phyloP scores from a whole-genome alignment of 2,888 invertebrate species.

The Sphaerophoria rueppellii region DNA sequence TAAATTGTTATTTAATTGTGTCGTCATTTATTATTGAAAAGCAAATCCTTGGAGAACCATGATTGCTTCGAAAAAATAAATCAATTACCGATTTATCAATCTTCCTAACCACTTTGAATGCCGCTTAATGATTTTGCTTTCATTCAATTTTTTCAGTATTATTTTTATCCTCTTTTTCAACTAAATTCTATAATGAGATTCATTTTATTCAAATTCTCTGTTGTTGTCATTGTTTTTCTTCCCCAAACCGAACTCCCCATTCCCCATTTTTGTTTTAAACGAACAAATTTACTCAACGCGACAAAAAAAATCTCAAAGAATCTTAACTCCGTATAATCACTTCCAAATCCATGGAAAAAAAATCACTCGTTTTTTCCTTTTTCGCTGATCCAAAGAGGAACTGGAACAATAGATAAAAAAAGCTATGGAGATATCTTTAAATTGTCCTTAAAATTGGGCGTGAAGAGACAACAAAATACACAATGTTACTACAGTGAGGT shows the following conservation, averaged over 20 bases:
- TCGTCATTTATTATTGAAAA: too few relatives aligned
- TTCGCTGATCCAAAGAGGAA: constrained; percentile 16
- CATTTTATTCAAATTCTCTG: not conserved
- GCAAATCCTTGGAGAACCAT: too few relatives aligned
- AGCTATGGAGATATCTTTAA: constrained; percentile 55
- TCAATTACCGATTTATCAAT: too few relatives aligned
- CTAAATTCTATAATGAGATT: not conserved
- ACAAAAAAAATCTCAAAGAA: constrained; percentile 11
- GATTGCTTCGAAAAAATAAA: too few relatives aligned
- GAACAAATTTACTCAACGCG: constrained; percentile 41
- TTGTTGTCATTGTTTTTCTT: not conserved
- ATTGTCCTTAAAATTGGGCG: constrained; percentile 58
- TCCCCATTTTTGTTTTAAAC: constrained; percentile 39
- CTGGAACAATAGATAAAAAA: constrained; percentile 34
- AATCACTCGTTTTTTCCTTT: not conserved
- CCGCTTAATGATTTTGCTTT: too few relatives aligned
- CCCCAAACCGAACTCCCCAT: not conserved
- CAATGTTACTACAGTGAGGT: not conserved
- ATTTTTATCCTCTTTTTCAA: too few relatives aligned
- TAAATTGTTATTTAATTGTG: too few relatives aligned
- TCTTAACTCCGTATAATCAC: constrained; percentile 35
- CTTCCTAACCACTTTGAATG: too few relatives aligned
- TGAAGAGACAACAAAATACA: constrained; percentile 40
- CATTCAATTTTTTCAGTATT: too few relatives aligned
- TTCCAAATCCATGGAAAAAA: constrained; percentile 19